phyloP scores from a whole-genome alignment of 2,888 invertebrate species.

The Erpobdella octoculata region DNA sequence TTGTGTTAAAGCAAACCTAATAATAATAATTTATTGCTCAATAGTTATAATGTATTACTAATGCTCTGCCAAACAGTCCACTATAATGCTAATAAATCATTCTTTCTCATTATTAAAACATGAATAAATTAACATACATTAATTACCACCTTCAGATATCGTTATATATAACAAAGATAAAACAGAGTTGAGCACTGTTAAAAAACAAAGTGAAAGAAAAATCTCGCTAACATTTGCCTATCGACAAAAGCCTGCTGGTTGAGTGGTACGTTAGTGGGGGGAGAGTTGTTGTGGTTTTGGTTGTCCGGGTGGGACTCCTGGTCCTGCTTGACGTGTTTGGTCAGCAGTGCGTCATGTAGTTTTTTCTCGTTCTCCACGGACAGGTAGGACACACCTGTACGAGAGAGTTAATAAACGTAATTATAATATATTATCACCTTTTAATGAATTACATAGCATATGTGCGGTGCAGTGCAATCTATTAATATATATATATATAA shows the following conservation, averaged over 20 bases:
- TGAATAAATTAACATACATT: no score
- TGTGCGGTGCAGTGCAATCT: not conserved
- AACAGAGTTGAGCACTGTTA: no score
- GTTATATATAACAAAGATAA: no score
- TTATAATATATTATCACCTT: no score
- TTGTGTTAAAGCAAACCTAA: no score
- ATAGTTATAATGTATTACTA: no score
- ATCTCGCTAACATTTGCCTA: not conserved
- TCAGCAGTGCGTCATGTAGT: not conserved
- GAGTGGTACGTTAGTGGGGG: not conserved
- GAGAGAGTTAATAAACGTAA: no score
- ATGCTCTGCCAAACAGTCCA: no score
- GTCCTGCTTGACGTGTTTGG: not conserved
- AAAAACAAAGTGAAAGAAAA: not conserved
- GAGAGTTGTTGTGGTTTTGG: not conserved
- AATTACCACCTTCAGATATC: no score
- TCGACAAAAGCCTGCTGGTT: not conserved
- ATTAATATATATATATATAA: not conserved
- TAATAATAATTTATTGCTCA: no score
- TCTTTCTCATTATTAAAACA: no score
- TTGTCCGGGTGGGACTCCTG: not conserved
- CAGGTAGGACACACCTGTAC: constrained; percentile 1
- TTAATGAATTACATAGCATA: not conserved
- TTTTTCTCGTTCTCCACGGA: constrained; percentile 4
- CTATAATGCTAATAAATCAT: no score